These are phyloP conservation scores for Nephotettix cincticeps DNA, from an alignment of 1,140 invertebrate species.

Conservation along the genomic window DNA sequence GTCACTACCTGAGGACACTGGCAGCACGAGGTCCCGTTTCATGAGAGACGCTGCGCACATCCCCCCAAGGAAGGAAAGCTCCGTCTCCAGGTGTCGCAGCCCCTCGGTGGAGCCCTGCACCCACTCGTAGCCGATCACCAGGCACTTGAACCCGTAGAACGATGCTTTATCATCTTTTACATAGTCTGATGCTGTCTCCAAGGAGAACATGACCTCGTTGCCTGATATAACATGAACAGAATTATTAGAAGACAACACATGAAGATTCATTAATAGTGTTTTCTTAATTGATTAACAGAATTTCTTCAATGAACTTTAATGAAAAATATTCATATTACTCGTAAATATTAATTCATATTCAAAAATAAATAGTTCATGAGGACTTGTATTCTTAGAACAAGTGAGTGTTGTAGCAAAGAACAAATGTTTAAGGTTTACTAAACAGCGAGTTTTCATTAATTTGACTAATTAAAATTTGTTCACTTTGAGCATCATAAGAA, in stretches of 20 bases:
- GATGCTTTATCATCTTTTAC: constrained; percentile 84
- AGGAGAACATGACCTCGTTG: constrained; percentile 90
- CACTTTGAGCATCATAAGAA: no score
- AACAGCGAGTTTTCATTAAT: no score
- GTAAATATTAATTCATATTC: no score
- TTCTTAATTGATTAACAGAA: background rate
- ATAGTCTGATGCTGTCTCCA: constrained; percentile 95
- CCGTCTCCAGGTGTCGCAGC: constrained; percentile 82
- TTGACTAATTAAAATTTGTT: no score
- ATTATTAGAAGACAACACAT: no score
- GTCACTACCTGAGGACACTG: constrained; percentile 62
- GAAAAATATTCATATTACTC: constrained; percentile 27
- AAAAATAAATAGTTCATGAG: no score
- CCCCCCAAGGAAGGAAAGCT: constrained; percentile 86
- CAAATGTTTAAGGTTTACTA: no score
- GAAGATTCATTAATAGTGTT: no score
- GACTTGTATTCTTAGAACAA: no score
- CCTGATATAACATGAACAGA: no score
- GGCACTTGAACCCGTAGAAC: constrained; percentile 89
- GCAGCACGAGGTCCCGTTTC: constrained; percentile 79
- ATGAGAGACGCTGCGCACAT: constrained; percentile 87
- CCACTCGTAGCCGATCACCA: constrained; percentile 92
- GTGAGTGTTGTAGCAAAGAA: no score
- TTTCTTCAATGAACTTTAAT: constrained; percentile 15
- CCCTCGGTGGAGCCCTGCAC: constrained; percentile 55